A percentile compares a stretch with the other conserved stretches of the same genome.
These are phyloP conservation scores for Mesoligia furuncula DNA, from an alignment of 2,888 invertebrate species.

Conservation along the genomic window DNA sequence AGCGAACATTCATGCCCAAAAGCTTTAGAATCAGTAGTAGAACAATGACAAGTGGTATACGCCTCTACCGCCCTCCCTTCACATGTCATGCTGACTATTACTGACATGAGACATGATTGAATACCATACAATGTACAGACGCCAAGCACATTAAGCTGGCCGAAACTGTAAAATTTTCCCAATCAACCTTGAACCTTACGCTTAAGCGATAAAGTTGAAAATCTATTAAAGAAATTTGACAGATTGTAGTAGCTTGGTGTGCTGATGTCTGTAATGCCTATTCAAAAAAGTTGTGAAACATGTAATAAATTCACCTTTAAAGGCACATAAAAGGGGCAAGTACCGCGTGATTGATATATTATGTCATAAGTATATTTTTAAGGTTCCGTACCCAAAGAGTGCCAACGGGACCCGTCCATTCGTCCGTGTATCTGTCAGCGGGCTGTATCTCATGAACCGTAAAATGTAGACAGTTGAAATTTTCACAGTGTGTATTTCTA, in stretches of 20 bases:
- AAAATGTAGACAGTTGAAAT: too few relatives aligned
- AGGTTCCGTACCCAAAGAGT: too few relatives aligned
- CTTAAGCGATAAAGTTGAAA: too few relatives aligned
- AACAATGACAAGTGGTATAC: not conserved
- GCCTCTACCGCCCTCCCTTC: slow-evolving; percentile 6
- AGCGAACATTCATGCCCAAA: not conserved
- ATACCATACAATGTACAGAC: not conserved
- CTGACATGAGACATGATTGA: slow-evolving; percentile 21
- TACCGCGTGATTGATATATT: not conserved
- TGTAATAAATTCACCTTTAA: slow-evolving; percentile 5
- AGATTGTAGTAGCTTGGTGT: too few relatives aligned
- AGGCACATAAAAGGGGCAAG: not conserved
- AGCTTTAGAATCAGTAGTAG: not conserved
- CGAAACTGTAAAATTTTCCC: too few relatives aligned
- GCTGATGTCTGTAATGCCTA: not conserved
- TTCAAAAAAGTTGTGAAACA: not conserved
- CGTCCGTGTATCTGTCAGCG: too few relatives aligned
- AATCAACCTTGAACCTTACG: too few relatives aligned
- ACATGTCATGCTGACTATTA: not conserved
- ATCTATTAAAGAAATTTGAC: too few relatives aligned
- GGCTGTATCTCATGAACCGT: too few relatives aligned
- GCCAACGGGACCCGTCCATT: too few relatives aligned
- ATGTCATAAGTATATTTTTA: not conserved
- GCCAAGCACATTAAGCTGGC: too few relatives aligned
- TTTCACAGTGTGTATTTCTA: too few relatives aligned